Conservation (phyloP, 2,113 vertebrate genomes). For the Misgurnus mizolepis region DNA sequence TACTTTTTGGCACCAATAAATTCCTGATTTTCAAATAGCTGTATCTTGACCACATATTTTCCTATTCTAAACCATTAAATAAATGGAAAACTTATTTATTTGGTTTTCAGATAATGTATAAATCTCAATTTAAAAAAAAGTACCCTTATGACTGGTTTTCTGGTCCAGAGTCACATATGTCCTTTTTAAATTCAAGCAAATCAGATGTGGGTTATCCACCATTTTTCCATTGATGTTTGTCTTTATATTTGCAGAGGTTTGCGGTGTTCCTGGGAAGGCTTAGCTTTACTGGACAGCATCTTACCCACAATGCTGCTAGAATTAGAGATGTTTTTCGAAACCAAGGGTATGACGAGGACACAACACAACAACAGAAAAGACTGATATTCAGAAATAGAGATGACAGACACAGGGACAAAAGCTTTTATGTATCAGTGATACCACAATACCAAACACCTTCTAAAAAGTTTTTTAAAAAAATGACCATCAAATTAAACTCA, state of each 20-base stretch:
- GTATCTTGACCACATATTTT: too few species aligned
- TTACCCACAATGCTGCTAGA: constrained; percentile 81
- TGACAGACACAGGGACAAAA: neutral
- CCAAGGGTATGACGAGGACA: neutral
- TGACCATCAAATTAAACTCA: neutral
- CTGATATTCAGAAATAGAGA: neutral
- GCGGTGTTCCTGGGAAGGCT: constrained; percentile 83
- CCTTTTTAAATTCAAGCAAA: too few species aligned
- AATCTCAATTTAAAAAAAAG: too few species aligned
- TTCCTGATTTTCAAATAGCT: too few species aligned
- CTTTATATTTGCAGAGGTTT: constrained; percentile 75
- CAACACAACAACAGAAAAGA: constrained; percentile 1
- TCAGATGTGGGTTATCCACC: neutral
- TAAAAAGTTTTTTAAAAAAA: neutral
- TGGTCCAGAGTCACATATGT: too few species aligned
- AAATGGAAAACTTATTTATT: too few species aligned
- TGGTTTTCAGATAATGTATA: too few species aligned
- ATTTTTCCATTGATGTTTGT: neutral
- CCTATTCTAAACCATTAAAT: too few species aligned
- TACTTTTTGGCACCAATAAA: too few species aligned
- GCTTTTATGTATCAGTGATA: too few species aligned
- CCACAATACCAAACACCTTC: neutral
- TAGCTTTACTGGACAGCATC: constrained; percentile 86
- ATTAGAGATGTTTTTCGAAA: constrained; percentile 68
- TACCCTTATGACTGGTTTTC: too few species aligned